Base-by-base conservation (phyloP, 2,888 invertebrate species). In the Macaria notata region DNA sequence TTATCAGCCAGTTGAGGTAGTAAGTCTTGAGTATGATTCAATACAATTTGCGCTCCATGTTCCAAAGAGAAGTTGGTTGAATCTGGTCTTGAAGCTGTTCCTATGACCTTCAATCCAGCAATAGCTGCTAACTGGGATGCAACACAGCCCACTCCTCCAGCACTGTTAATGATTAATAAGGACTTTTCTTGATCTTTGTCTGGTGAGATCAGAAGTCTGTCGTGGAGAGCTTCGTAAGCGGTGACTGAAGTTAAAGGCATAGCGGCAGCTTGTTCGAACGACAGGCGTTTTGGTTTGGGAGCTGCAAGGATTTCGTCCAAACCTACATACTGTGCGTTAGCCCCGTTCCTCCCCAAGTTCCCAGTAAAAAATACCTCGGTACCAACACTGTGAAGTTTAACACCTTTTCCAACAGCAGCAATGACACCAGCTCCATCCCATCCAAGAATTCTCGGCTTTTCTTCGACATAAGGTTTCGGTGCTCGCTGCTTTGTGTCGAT, bases 351-450 rank as follows among this genome's bases (percentile, higher is more conserved):
- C 43, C 72, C 68, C 6, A 83, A 41, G 61, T 86, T 81, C 3
- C 83, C 88, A 0, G 83, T 82, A 55, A 90, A 90, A 57, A 86
- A 81, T 0, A 90, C 89, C 66, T 88, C 80, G 49, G 89, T 88
- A 0, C 87, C 87, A 9, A 82, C 58, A 9, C 84, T 79, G 43
- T 53, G 66, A 42, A 82, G 81, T 33, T 70, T 61, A 53, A 73
- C 76, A 0, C 77, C 74, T 6, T 71, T 62, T 31, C 88, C 89
- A 61, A 79, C 86, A 29, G 71, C 78, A 2, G 80, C 84, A 0
- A 89, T 73, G n/a, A 85, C 64, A 30, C 89, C 90, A 4, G 90
- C 73, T n/a, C 89, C 90, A 56, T 90, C 90, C 75, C 78, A 88
- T 46, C 89, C 89, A 30, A 90, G 71, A 57, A 90, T 84, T 31